These are phyloP conservation scores for Anagrus nilaparvatae DNA, from an alignment of 1,140 invertebrate genomes.

Conservation along the genomic window DNA sequence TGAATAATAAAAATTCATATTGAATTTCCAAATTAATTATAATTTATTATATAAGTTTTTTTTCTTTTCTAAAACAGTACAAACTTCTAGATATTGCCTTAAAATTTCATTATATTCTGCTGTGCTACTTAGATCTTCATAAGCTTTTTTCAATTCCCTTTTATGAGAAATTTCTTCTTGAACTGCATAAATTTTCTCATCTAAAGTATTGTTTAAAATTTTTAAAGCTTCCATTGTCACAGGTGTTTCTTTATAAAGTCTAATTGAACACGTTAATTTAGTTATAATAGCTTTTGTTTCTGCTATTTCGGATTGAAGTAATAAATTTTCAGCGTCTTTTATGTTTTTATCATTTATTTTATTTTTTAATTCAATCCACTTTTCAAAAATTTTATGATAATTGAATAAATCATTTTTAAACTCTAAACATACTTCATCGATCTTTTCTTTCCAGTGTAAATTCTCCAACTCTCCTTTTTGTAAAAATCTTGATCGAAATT, in stretches of 20 bases:
- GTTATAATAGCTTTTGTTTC: conserved; percentile 27
- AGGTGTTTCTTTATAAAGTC: conserved; percentile 31
- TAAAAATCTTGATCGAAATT: conserved; percentile 15
- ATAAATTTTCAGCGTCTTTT: conserved; percentile 21
- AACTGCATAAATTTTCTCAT: conserved; percentile 20
- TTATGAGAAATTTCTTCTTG: conserved; percentile 24
- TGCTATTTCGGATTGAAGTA: conserved; percentile 24
- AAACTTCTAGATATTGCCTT: conserved; percentile 25
- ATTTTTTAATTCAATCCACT: conserved; percentile 28
- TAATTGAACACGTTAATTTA: conserved; percentile 23
- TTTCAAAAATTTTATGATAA: conserved; percentile 17
- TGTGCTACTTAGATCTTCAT: conserved; percentile 22
- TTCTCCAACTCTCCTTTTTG: conserved; percentile 16
- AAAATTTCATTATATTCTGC: conserved; percentile 29
- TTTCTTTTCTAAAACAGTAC: conserved; percentile 27
- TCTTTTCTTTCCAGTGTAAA: conserved; percentile 28
- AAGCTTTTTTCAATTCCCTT: conserved; percentile 21
- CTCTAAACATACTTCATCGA: conserved; percentile 24
- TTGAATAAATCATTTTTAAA: conserved; percentile 22
- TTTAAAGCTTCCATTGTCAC: conserved; percentile 25
- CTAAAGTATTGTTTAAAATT: conserved; percentile 20
- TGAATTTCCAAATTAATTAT: conserved; percentile 12
- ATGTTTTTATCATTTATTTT: conserved; percentile 19
- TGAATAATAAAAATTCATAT: background rate
- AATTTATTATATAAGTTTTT: conserved; percentile 26